Base-by-base conservation (phyloP, 2,888 invertebrate genomes). In the Drosophila aldrichi region DNA sequence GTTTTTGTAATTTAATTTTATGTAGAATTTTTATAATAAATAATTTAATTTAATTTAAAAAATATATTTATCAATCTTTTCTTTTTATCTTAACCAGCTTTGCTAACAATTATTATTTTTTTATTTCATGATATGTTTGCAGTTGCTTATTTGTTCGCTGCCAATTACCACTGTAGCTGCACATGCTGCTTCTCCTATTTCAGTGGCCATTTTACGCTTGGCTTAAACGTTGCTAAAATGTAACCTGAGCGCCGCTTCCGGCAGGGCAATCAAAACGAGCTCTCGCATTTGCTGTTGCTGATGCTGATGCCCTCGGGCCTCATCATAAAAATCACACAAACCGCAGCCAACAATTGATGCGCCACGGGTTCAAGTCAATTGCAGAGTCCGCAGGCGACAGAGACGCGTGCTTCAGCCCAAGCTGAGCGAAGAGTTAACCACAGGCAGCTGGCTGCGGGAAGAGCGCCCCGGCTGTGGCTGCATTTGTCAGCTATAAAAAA, bases 301-400 rank as follows among this genome's bases (percentile, higher is more conserved):
- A 40, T 34, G 55, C 54, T 58, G 70, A 51, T 66, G 79, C 83
- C 81, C 63, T 55, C 74, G 74, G 77, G 81, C 66, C 70, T 67
- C 83, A 71, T 86, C 81, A 83, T 83, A 84, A 82, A 78, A 83
- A 80, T 83, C 79, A 81, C 78, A 78, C 63, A 81, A 84, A 79
- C 82, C 83, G 72, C 87, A 86, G 79, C 57, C 60, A 62, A 66
- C 75, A 81, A 77, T 80, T 78, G 83, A 82, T 83, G 84, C 74
- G 84, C 83, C 83, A 84, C 87, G 84, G 87, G 87, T 74, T 71
- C 74, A 71, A 82, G 85, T 84, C 88, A 82, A 87, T 84, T 87
- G 82, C 82, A 87, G 78, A 43, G 81, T 54, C 73, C 65, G 60
- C 70, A 66, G 74, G 74, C 74, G 54, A 49, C 38, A 55, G 61